phyloP scores from a whole-genome alignment of 2,797 vertebrate species.

The Perodicticus potto region DNA sequence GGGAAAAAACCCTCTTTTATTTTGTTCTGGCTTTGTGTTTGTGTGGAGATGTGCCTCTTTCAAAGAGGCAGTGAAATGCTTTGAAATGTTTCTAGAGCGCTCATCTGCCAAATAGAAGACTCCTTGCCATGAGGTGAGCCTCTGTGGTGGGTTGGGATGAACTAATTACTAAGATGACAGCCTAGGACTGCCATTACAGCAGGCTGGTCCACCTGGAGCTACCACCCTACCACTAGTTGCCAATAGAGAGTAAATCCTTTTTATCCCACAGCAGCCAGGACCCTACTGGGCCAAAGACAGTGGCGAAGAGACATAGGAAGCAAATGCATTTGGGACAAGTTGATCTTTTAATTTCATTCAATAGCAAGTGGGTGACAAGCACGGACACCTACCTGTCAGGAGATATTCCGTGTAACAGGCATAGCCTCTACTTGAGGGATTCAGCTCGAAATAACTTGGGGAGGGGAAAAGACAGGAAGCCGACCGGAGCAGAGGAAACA shows the following conservation, averaged over 20 bases:
- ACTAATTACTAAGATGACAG: fast-evolving
- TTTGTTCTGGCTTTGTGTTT: neutral
- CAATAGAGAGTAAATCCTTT: neutral
- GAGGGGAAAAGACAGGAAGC: neutral
- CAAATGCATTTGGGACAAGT: neutral
- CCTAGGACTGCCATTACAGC: fast-evolving
- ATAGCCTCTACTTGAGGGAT: neutral
- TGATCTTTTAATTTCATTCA: neutral
- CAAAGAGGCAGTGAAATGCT: neutral
- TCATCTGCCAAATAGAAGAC: neutral
- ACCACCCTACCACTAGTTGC: too few species aligned
- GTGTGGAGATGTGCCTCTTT: neutral
- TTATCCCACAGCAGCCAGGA: neutral
- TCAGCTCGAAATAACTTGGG: neutral
- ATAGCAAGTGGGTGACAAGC: neutral
- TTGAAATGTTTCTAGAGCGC: too few species aligned
- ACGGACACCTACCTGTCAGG: neutral
- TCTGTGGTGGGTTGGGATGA: neutral
- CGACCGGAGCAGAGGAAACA: fast-evolving
- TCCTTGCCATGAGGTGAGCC: fast-evolving
- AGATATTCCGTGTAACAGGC: neutral
- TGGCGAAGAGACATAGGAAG: neutral
- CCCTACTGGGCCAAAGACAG: neutral
- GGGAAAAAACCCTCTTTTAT: neutral
- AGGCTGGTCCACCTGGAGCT: neutral